Base-by-base conservation (phyloP, 2,888 invertebrate species). In the Caenorhabditis uteleia region DNA sequence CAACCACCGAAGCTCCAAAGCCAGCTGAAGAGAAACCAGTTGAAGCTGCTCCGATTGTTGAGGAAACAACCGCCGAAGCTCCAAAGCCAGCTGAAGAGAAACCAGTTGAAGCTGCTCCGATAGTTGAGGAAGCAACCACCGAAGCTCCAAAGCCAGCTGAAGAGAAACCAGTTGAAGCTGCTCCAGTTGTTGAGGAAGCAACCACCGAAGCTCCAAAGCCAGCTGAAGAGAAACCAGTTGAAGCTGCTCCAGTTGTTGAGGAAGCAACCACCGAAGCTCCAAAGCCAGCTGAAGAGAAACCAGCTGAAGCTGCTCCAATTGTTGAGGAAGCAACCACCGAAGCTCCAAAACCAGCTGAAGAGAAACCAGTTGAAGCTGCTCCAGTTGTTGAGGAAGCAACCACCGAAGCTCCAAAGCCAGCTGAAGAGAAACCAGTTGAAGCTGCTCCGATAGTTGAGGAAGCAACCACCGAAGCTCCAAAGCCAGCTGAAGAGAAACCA, bases 111-210 rank as follows among this genome's bases (percentile, higher is more conserved):
- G n/a, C n/a, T n/a, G n/a, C n/a, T n/a, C 43, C 43, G 7, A 25
- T 8, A 14, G 34, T 26, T 34, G 45, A 45, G 16, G 20, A 45
- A 20, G 14, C 26, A 29, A 29, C 29, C 27, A 36, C 20, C 14
- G 34, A 67, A 21, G 31, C 45, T 18, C 16, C 25, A 20, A 31
- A 27, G 3, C 12, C 10, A 10, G 34, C 33, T 21, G 50, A 20
- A 44, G 49, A 1, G 40, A 38, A 31, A 43, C 51, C 38, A 47
- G 56, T 12, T 27, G 45, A 31, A 39, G 39, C 6, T 10, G 6
- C 16, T 10, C 39, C 39, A 18, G 14, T 7, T 3, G 5, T 5
- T 5, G 39, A 20, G 8, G 18, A 39, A 39, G 34, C 12, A 16
- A 34, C 12, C 12, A 12, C 34, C 12, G 34, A 34, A 14, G 21